Base-by-base conservation (phyloP, 2,113 vertebrate species). In the Phyllopteryx taeniolatus region DNA sequence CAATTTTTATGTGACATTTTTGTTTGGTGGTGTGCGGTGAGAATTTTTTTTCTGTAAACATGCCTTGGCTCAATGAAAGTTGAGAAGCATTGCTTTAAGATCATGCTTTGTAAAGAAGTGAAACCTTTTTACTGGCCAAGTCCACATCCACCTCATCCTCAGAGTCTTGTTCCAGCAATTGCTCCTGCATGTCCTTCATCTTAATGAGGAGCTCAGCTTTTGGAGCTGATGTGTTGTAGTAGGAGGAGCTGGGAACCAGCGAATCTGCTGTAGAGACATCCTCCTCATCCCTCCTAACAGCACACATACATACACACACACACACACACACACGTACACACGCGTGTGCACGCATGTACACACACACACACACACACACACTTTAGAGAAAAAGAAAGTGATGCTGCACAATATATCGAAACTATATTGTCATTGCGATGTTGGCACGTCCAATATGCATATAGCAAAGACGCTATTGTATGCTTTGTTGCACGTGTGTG, bases 141-240 rank as follows among this genome's bases (percentile, higher is more conserved):
- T 98, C 93, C 0, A 93, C 87, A 80, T 95, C 94, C 67, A 94
- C 77, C 64, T 97, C 95, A 0, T 95, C 93, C 65, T 96, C 96
- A 1, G 93, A 93, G 71, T 94, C 94, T 73, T 95, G 95, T 27
- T 95, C 93, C 0, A 89, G 89, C 79, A 93, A 89, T 73, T 95
- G 91, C 73, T 91, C 90, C 83, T 93, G 93, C 91, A 98, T 93
- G 73, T 94, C 96, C 89, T 98, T 98, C 96, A 98, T 95, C 90
- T 96, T 98, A 67, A 96, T 98, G 68, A 98, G 94, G 54, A 98
- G 92, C 86, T 98, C 96, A 0, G 96, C 97, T 83, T 98, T 98
- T 0, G 97, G 95, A 53, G 95, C 96, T 0, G 96, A 98, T 0
- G 95, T 98, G 90, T 93, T 96, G 82, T 98, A 98, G 90, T 98